Evolutionary conservation across 2,113 vertebrate genomes (phyloP).

Genomic region (Callopanchax toddi): DNA sequence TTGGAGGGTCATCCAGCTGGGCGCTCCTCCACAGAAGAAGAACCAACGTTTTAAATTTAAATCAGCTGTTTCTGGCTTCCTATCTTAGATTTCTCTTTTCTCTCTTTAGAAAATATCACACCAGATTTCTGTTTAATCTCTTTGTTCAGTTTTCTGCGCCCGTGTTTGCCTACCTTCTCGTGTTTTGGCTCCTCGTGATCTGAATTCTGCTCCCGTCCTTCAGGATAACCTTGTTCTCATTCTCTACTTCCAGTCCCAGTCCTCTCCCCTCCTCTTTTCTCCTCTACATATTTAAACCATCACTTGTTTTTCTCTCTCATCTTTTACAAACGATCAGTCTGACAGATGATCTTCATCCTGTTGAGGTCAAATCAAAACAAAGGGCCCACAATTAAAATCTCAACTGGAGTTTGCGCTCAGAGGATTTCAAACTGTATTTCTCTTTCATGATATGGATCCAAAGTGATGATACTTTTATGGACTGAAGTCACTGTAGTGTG

Average conservation of each 20-base stretch:
- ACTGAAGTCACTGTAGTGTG: constrained; percentile 6
- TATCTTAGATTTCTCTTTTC: not conserved
- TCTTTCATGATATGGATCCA: not conserved
- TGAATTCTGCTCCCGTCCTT: constrained; percentile 65
- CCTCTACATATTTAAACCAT: not conserved
- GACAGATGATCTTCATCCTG: not conserved
- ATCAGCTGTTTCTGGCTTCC: constrained; percentile 31
- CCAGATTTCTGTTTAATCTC: constrained; percentile 17
- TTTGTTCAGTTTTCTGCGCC: constrained; percentile 21
- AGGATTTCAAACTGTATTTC: not conserved
- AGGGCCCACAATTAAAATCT: constrained; percentile 7
- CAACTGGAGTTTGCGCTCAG: constrained; percentile 3
- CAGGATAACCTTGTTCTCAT: constrained; percentile 65
- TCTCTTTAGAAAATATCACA: constrained; percentile 6
- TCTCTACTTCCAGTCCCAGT: constrained; percentile 32
- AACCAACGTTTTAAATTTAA: constrained; percentile 52
- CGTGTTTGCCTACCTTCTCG: constrained; percentile 1
- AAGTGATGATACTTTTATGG: constrained; percentile 10
- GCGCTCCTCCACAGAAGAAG: constrained; percentile 45
- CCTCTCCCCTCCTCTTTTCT: constrained; percentile 9
- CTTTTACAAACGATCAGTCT: not conserved
- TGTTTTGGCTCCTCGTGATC: constrained; percentile 34
- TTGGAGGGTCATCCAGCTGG: constrained; percentile 56
- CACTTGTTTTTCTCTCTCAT: not conserved
- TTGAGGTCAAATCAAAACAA: not conserved